Base-by-base conservation (phyloP, 2,888 invertebrate genomes). In the Diaprepes abbreviatus region DNA sequence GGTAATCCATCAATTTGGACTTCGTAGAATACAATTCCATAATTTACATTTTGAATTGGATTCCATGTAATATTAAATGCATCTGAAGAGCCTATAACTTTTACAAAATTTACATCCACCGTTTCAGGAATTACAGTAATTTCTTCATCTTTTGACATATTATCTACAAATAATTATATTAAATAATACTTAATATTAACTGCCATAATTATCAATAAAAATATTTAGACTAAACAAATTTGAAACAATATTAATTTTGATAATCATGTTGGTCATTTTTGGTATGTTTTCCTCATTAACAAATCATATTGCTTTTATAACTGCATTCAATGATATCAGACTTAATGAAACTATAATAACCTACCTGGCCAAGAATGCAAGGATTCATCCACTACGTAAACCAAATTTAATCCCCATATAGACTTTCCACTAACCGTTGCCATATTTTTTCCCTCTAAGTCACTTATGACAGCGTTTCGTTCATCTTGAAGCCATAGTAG, bases 1-100 rank as follows among this genome's bases (percentile, higher is more conserved):
- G 86, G 85, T 35, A 87, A 85, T 72, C 88, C 88, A 5, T 88
- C 86, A 72, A 93, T 86, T 81, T 90, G 91, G 52, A 95, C 88
- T 80, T 95, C 93, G 80, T 97, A 97, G 80, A 91, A 92, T 0
- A 96, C 90, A 2, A 89, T 88, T 10, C 93, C 94, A 79, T 93
- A 93, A 79, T 93, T 95, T 2, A 93, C 92, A 59, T 90, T 89
- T 0, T 84, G 85, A 0, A 92, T 89, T 0, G 93, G 90, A 14
- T 89, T 86, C 97, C 97, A 97, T 1, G 91, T 91, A 40, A 97
- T 89, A 75, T 92, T 93, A 80, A 97, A 97, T 36, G 89, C 88
- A 71, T 93, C 88, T 90, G 92, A 95, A 12, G 88, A 88, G 0
- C 96, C 96, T 2, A 86, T 84, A 3, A 95, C 90, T 50, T 83